Base-by-base conservation (phyloP, 2,113 vertebrate genomes). In the Microcebus ravelobensis region DNA sequence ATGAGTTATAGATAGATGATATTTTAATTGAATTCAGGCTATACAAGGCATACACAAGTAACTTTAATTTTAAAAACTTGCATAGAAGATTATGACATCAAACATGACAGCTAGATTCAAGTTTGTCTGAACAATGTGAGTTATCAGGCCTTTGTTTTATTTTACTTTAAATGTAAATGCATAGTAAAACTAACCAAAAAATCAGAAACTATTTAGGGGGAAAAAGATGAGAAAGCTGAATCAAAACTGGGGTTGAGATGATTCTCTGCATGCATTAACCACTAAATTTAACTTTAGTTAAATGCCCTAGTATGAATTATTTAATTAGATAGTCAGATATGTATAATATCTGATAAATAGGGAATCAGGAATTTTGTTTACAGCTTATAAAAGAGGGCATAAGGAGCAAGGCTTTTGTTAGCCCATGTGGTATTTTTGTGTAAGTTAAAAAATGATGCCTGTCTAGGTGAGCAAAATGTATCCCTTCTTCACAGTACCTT, bases 11-110 rank as follows among this genome's bases (percentile, higher is more conserved):
- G 71, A 71, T 80, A 73, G 61, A 89, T 91, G 87, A 0, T 11
- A 83, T 86, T 97, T 96, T 92, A 96, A 94, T 95, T 80, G 90
- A 93, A 80, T 48, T 95, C 34, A 95, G 87, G 91, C 81, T 84
- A 63, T 36, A 20, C 25, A 96, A 96, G 95, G 25, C 42, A 52
- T 80, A 76, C 71, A 89, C 13, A 90, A 87, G 50, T 48, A 84
- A 39, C 34, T 91, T 93, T 95, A 92, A 74, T 90, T 95, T 70
- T 89, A 65, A 94, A 94, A 94, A 82, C 20, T 74, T 89, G 12
- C 65, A 57, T n/a, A 90, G 45, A 91, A 82, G 48, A 87, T 70
- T 84, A 90, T 77, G 2, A 0, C 91, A 79, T 91, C 73, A 86
- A 91, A 70, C 18, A 65, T 80, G 42, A 52, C 18, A 79, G 23